Evolutionary conservation across 2,797 vertebrate genomes (phyloP).

Genomic region (Gymnopithys bicolor): DNA sequence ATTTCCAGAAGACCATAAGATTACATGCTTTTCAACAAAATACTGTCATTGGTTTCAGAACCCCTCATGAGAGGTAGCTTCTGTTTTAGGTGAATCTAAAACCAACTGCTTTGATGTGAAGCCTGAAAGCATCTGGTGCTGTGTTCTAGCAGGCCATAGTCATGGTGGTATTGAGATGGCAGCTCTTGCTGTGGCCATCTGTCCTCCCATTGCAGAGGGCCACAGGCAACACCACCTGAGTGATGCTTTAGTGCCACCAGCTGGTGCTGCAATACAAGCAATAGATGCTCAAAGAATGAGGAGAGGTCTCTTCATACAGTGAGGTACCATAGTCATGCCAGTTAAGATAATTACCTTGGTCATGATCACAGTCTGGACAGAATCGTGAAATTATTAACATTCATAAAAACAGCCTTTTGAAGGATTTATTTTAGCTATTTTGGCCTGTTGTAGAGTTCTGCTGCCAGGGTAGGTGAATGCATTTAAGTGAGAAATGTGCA

Average conservation of each 20-base stretch:
- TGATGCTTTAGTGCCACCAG: neutral
- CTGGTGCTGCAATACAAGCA: neutral
- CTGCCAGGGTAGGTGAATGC: neutral
- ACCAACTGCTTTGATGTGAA: neutral
- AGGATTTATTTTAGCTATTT: neutral
- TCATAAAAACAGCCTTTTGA: neutral
- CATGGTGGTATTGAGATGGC: neutral
- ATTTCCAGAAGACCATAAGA: neutral
- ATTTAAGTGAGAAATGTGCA: neutral
- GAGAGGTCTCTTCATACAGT: neutral
- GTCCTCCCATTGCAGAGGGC: neutral
- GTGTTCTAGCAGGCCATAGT: neutral
- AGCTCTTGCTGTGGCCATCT: neutral
- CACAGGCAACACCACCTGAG: neutral
- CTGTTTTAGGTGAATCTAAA: neutral
- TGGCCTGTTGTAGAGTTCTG: neutral
- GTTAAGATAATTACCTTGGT: neutral
- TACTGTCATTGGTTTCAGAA: neutral
- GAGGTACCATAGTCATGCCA: neutral
- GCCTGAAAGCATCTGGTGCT: neutral
- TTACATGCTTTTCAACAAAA: neutral
- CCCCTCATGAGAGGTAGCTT: neutral
- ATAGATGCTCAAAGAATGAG: neutral
- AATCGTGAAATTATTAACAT: neutral
- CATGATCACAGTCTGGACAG: neutral